Evolutionary conservation across 2,797 vertebrate genomes (phyloP), one percentile per base, ranked within the genome.

Genomic region (Xenentodon cancila): DNA sequence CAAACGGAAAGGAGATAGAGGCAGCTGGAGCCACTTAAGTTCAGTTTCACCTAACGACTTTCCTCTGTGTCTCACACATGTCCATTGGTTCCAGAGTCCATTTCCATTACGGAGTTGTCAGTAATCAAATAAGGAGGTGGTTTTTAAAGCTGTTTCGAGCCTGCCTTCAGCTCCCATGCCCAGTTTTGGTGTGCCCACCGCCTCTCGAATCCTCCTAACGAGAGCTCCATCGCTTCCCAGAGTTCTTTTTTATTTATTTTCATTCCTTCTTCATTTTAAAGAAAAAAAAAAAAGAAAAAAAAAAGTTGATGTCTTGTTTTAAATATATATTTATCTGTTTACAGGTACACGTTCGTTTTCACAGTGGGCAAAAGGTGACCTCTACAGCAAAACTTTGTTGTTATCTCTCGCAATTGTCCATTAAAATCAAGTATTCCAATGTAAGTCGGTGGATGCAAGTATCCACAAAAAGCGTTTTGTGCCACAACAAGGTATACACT

Each of bases 291-390:
- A 13, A 54, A 19, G 17, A 77, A 88, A 68, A 75, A 89, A 84
- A 90, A 86, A 94, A 93, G 89, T 91, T 92, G 93, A 96, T 94
- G 95, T 94, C 95, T 95, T 95, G 91, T 92, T 93, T 94, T 93
- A 94, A 94, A 94, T 95, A 95, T 94, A 95, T 94, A 90, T 95
- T 92, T 94, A 94, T 93, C 91, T 95, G 93, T 94, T 93, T 95
- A 95, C 93, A 94, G 92, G 92, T 93, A 94, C 92, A 94, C 82
- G 89, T 91, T 93, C 74, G 80, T 94, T 92, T 95, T 97, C 97
- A 99, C 97, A 98, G 97, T 98, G 97, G 97, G 95, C 94, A 96
- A 93, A 93, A 92, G 88, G 93, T 92, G 91, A 94, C 92, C 90
- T 94, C 90, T 91, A 93, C 91, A 93, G 92, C 91, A 92, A 93